These are phyloP conservation scores for Vicugna pacos DNA, from an alignment of 2,113 vertebrate species.

Conservation along the genomic window DNA sequence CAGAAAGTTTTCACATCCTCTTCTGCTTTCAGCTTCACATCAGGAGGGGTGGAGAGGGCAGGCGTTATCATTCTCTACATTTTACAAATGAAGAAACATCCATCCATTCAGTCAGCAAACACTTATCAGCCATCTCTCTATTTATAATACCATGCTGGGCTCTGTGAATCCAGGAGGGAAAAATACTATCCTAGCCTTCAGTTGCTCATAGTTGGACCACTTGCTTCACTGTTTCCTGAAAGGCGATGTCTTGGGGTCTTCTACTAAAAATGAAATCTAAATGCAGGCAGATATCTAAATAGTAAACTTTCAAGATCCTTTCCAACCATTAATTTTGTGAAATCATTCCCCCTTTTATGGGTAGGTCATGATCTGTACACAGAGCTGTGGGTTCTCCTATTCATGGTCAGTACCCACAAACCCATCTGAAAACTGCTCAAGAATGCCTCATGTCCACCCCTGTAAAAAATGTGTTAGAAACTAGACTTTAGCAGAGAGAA, in stretches of 20 bases:
- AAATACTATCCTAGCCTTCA: neutral
- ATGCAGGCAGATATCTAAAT: neutral
- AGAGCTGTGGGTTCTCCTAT: neutral
- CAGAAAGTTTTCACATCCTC: neutral
- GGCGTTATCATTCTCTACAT: neutral
- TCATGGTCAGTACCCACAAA: neutral
- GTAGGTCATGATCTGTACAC: neutral
- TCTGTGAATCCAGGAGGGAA: neutral
- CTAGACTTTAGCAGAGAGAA: neutral
- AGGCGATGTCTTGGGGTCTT: neutral
- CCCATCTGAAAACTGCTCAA: neutral
- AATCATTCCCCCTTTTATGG: neutral
- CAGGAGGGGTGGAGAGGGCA: neutral
- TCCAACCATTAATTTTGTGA: neutral
- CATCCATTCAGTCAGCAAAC: neutral
- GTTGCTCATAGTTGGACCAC: neutral
- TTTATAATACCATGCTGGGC: neutral
- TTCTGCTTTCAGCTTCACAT: neutral
- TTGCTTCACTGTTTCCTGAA: conserved; percentile 16
- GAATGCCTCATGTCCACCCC: neutral
- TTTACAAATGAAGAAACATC: conserved; percentile 14
- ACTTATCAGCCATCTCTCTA: neutral
- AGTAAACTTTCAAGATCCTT: neutral
- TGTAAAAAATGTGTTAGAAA: neutral
- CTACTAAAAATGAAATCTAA: neutral